Evolutionary conservation across 2,113 vertebrate species (phyloP).

Genomic region (Gobiocypris rarus): DNA sequence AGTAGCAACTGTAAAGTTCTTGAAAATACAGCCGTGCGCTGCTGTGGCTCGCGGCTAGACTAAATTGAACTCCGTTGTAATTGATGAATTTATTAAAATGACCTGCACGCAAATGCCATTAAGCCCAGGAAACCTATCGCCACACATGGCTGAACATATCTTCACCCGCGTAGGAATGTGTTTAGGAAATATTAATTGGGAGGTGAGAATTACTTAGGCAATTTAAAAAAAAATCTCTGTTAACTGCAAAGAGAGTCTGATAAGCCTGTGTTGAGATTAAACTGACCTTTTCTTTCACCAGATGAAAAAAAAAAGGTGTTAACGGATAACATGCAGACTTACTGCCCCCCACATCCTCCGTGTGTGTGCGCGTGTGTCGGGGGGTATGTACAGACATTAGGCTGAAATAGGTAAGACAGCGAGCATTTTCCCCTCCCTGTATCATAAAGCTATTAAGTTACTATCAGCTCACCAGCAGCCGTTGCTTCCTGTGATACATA

Average conservation of each 20-base stretch:
- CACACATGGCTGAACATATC: constrained; percentile 52
- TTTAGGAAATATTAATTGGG: constrained; percentile 70
- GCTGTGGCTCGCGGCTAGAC: constrained; percentile 63
- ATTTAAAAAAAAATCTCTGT: constrained; percentile 62
- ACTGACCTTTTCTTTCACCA: constrained; percentile 63
- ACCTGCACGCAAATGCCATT: constrained; percentile 68
- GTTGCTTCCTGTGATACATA: constrained; percentile 67
- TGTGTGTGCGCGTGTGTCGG: constrained; percentile 1
- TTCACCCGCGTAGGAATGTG: constrained; percentile 51
- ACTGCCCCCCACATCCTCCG: neutral
- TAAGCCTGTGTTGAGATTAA: constrained; percentile 64
- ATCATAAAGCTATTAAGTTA: constrained; percentile 69
- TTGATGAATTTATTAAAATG: constrained; percentile 78
- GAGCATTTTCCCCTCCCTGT: constrained; percentile 52
- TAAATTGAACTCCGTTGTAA: constrained; percentile 71
- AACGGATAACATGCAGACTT: constrained; percentile 45
- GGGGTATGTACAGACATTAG: constrained; percentile 49
- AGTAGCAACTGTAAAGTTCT: constrained; percentile 60
- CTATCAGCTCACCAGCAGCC: constrained; percentile 66
- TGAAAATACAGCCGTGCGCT: constrained; percentile 62
- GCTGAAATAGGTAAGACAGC: constrained; percentile 60
- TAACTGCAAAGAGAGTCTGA: constrained; percentile 58
- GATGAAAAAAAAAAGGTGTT: constrained; percentile 33
- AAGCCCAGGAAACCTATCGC: constrained; percentile 60
- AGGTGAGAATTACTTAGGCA: constrained; percentile 65